These are phyloP conservation scores for Eira barbara DNA, from an alignment of 2,113 vertebrate genomes.

Conservation along the genomic window DNA sequence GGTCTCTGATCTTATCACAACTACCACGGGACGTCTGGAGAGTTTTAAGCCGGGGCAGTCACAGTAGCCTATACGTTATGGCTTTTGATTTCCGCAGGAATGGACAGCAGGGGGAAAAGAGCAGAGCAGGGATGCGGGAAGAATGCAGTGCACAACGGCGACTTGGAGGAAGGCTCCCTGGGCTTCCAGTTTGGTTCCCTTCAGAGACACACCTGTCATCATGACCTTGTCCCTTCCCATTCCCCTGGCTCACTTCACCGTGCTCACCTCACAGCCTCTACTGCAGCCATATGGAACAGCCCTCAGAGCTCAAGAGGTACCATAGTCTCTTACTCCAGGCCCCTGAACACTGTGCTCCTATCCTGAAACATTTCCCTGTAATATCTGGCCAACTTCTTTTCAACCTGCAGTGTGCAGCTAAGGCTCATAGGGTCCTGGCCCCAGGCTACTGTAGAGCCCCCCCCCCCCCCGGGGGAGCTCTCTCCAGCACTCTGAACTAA, in stretches of 20 bases:
- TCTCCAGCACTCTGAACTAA: background rate
- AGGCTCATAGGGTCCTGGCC: background rate
- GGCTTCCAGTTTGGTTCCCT: background rate
- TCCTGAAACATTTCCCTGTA: background rate
- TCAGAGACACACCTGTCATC: background rate
- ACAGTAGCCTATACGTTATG: too few species aligned
- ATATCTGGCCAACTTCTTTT: background rate
- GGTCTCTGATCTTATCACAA: background rate
- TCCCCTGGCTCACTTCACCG: background rate
- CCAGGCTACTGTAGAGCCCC: background rate
- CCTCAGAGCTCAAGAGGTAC: background rate
- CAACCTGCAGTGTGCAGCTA: background rate
- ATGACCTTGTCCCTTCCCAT: background rate
- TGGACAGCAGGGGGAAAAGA: background rate
- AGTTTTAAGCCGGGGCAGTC: background rate
- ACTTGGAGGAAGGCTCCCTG: background rate
- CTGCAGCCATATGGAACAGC: background rate
- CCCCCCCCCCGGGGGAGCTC: too few species aligned
- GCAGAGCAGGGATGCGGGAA: too few species aligned
- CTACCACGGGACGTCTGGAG: background rate
- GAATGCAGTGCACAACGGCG: background rate
- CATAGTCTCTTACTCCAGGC: background rate
- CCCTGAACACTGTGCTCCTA: background rate
- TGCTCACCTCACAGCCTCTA: background rate
- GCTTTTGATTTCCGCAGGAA: background rate